Evolutionary conservation across 2,797 vertebrate genomes (phyloP).

Genomic region (Muraenolepis orangiensis): DNA sequence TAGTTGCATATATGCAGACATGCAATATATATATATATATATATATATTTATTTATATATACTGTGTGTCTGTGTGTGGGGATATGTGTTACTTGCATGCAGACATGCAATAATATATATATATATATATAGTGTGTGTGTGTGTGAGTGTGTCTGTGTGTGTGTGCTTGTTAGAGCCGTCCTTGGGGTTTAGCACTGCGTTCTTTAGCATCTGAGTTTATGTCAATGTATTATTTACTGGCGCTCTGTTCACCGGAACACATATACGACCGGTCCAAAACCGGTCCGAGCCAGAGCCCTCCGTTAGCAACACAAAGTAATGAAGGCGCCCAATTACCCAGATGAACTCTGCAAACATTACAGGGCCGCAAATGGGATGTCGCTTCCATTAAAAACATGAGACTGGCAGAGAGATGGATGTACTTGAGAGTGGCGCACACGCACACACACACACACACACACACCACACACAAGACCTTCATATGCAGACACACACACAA

Average conservation of each 20-base stretch:
- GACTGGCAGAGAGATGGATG: not conserved
- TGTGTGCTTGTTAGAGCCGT: conserved; percentile 2
- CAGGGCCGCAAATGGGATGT: not conserved
- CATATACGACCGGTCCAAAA: conserved; percentile 40
- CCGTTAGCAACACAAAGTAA: not conserved
- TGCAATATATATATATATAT: no score
- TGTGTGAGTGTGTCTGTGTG: not conserved
- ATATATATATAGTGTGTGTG: not conserved
- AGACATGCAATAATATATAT: not conserved
- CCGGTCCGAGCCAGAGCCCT: not conserved
- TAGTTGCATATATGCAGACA: no score
- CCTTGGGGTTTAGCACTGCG: conserved; percentile 45
- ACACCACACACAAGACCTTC: not conserved
- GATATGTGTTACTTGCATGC: conserved; percentile 20
- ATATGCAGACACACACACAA: not conserved
- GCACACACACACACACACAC: not conserved
- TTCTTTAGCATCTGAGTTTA: conserved; percentile 67
- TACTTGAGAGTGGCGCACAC: not conserved
- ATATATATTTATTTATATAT: no score
- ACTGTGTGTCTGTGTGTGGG: conserved; percentile 17
- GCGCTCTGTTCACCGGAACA: conserved; percentile 32
- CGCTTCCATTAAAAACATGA: not conserved
- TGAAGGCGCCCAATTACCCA: not conserved
- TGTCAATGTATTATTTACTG: conserved; percentile 69
- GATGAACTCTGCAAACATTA: not conserved